Evolutionary conservation across 2,888 invertebrate genomes (phyloP), one percentile per base, ranked within the genome.

Genomic region (Agrochola litura): DNA sequence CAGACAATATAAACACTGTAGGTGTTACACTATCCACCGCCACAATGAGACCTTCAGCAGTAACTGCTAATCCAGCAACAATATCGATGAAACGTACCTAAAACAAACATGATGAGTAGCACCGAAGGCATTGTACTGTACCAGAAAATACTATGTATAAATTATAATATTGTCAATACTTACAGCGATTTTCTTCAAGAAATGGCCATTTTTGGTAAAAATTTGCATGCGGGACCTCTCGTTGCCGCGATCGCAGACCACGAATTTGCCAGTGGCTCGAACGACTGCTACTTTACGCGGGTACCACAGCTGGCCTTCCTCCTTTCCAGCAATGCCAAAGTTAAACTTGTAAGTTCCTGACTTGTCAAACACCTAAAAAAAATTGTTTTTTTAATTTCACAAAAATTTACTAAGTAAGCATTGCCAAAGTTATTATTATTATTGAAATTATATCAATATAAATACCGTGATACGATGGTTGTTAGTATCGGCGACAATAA

Each of bases 21-120:
- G 99, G 99, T 65, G 99, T 99, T 70, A 99, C 99, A 92, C 99
- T 99, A 95, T 99, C 99, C 43, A 99, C 99, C 58, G 99, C 99
- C 72, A 99, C 99, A 89, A 99, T 99, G 90, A 99, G 98, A 6
- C 99, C 99, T 93, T 98, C 98, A 71, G 98, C 97, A 63, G 99
- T 99, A 64, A 99, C 99, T 65, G 99, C 99, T 92, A 99, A 96
- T 56, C 99, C 99, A 86, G 99, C 99, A 61, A 99, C 98, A 87
- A 98, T 98, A 92, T 98, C 98, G 91, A 98, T 98, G 95, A 98
- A 98, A 86, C 98, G 97, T 60, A 96, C 96, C 96, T 96, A 76
- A 0, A 89, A 83, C 73, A 49, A 77, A 74, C 9, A 19, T 14
- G 22, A 54, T 12, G 4, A 56, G 61, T 63, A 66, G 58, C 43